Percentiles rank a stretch among this genome's conserved stretches.
phyloP scores from a whole-genome alignment of 1,140 invertebrate genomes.

The Argopecten irradians region DNA sequence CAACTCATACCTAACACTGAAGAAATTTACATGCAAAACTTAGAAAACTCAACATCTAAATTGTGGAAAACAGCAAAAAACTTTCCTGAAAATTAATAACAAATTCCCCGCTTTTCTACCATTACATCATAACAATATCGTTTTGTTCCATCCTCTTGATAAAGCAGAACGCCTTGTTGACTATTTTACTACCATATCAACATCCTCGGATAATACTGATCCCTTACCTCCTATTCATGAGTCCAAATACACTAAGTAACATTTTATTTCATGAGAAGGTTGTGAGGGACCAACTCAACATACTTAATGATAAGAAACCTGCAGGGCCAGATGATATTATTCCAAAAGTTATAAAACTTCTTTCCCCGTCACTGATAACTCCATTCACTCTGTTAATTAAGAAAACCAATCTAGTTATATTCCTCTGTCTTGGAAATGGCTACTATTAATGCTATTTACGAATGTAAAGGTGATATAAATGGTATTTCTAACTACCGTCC shows the following conservation, averaged over 20 bases:
- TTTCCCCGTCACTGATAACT: not conserved
- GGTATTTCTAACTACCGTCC: not conserved
- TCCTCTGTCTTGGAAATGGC: constrained; percentile 11
- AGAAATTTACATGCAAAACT: not conserved
- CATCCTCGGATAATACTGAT: not conserved
- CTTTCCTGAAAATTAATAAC: not conserved
- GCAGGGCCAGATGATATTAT: not conserved
- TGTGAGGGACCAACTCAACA: not conserved
- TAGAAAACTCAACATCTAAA: not conserved
- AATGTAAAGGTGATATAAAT: not conserved
- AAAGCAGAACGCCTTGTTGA: not conserved
- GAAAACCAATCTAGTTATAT: not conserved
- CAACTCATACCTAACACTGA: not conserved
- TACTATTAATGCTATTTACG: not conserved
- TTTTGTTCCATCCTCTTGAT: not conserved
- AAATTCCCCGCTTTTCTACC: not conserved
- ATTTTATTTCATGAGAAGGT: not conserved
- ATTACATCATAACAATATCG: not conserved
- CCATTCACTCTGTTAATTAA: not conserved
- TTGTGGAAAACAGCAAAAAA: constrained; percentile 7
- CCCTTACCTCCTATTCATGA: not conserved
- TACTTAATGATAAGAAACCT: not conserved
- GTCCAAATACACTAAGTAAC: not conserved
- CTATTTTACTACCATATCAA: not conserved
- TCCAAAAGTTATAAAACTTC: not conserved